Percentiles rank a stretch among this genome's conserved stretches.
Conservation (phyloP, 2,113 vertebrate species). For the Alaudala cheleensis region DNA sequence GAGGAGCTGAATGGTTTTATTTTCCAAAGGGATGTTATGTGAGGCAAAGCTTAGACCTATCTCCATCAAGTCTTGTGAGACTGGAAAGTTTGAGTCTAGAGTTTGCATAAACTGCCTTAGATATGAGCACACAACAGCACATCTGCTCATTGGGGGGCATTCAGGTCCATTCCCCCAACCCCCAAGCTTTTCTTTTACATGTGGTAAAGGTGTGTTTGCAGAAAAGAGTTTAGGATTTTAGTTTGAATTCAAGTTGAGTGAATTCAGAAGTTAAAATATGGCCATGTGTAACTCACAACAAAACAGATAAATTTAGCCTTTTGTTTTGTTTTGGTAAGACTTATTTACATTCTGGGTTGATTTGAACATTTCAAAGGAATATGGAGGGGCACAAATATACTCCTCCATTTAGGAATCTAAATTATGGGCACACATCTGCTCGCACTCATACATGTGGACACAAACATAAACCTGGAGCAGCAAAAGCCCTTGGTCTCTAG, state of each 20-base stretch:
- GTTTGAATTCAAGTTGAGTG: neutral
- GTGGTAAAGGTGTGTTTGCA: neutral
- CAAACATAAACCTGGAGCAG: neutral
- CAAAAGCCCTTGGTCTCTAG: neutral
- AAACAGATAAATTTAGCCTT: neutral
- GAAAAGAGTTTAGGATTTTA: neutral
- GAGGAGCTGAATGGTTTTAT: neutral
- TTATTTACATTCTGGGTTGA: neutral
- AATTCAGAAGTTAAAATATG: neutral
- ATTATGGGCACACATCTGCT: rapidly evolving
- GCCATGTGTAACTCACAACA: neutral
- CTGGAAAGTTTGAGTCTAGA: neutral
- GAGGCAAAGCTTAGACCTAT: neutral
- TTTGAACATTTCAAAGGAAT: neutral
- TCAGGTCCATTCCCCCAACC: neutral
- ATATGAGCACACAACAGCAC: neutral
- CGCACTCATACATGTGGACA: rapidly evolving
- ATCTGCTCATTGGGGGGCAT: neutral
- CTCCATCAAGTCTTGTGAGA: neutral
- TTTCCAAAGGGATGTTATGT: neutral
- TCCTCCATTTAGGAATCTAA: neutral
- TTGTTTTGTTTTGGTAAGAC: neutral
- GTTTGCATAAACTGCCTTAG: neutral
- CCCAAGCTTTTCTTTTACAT: neutral
- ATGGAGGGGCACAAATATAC: neutral